These are phyloP conservation scores for Peromyscus maniculatus DNA, from an alignment of 2,113 vertebrate genomes.

Conservation along the genomic window DNA sequence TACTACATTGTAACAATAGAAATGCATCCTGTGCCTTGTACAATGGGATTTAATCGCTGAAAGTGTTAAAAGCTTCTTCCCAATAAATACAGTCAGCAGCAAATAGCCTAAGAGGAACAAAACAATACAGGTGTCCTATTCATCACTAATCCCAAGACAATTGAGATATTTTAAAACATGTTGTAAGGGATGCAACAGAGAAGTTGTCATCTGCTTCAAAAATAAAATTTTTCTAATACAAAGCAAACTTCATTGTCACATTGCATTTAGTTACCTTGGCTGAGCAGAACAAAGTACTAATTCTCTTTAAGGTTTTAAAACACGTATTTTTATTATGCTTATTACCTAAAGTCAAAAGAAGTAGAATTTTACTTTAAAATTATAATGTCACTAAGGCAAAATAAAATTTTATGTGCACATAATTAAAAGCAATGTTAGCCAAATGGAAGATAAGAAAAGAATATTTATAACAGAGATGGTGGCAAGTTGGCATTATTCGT, in stretches of 20 bases:
- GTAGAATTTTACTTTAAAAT: conserved; percentile 65
- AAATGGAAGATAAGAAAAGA: conserved; percentile 64
- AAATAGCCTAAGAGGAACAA: neutral
- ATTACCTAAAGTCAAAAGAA: conserved; percentile 60
- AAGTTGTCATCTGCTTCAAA: conserved; percentile 35
- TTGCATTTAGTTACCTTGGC: neutral
- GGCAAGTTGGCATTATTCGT: conserved; percentile 45
- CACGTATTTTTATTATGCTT: conserved; percentile 56
- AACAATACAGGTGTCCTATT: neutral
- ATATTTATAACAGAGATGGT: conserved; percentile 58
- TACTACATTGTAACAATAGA: neutral
- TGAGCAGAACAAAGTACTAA: conserved; percentile 37
- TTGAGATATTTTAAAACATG: conserved; percentile 4
- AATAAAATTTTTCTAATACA: neutral
- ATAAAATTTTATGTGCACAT: conserved; percentile 38
- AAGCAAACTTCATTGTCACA: neutral
- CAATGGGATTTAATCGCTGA: neutral
- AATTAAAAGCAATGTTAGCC: conserved; percentile 54
- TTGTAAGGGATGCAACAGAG: neutral
- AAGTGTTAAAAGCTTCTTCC: neutral
- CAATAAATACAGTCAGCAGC: conserved; percentile 23
- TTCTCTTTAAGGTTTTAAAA: conserved; percentile 56
- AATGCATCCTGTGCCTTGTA: neutral
- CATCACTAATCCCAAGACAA: neutral
- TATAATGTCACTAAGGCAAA: conserved; percentile 54